A percentile compares a stretch with the other conserved stretches of the same genome.
These are phyloP conservation scores for Epinotia ramella DNA, from an alignment of 2,888 invertebrate species.

Conservation along the genomic window DNA sequence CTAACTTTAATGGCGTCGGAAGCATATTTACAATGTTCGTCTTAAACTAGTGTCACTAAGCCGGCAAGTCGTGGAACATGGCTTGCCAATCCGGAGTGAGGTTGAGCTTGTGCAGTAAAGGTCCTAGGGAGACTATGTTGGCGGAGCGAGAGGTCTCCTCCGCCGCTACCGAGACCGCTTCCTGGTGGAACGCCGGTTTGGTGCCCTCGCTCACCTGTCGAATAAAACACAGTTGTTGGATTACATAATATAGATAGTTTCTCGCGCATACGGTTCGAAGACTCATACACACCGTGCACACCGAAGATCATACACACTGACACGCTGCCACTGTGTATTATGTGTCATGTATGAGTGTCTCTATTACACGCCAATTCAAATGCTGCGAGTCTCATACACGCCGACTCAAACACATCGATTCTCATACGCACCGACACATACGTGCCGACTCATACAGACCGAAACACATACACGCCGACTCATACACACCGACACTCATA, in stretches of 20 bases:
- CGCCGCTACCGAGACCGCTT: constrained; percentile 82
- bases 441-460: neutral
- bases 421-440: neutral
- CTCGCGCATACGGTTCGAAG: too few species aligned
- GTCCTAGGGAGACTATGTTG: constrained; percentile 83
- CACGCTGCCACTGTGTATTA: neutral
- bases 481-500: too few species aligned
- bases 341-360: too few species aligned
- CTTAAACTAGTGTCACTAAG: constrained; percentile 48
- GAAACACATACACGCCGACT: neutral
- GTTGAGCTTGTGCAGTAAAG: constrained; percentile 84
- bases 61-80: constrained; percentile 67
- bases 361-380: too few species aligned
- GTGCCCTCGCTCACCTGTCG: constrained; percentile 83
- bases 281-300: too few species aligned
- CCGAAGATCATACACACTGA: neutral
- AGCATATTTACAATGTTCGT: too few species aligned
- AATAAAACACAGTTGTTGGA: neutral
- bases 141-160: constrained; percentile 84
- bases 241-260: neutral
- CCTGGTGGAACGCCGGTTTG: constrained; percentile 85
- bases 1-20: too few species aligned
- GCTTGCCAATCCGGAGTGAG: constrained; percentile 85
- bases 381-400: neutral
- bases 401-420: neutral